These are phyloP conservation scores for Ooceraea biroi DNA, from an alignment of 1,140 invertebrate species.

Conservation along the genomic window DNA sequence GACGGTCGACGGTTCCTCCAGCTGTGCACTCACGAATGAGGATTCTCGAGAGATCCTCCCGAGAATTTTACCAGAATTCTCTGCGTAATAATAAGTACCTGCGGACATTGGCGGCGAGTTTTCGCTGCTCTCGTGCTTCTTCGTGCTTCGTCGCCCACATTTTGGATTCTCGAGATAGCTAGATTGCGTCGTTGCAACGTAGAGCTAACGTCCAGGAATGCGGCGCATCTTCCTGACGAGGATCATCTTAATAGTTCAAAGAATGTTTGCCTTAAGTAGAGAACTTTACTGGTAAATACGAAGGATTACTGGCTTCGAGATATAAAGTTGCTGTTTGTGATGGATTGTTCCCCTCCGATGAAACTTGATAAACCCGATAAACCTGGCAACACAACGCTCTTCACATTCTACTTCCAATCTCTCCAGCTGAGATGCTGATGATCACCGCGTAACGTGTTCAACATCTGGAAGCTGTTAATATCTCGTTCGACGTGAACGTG, in stretches of 20 bases:
- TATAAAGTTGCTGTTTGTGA: background rate
- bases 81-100: conserved; percentile 46
- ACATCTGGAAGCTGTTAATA: background rate
- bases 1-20: background rate
- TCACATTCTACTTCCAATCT: background rate
- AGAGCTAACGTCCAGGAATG: background rate
- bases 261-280: conserved; percentile 66
- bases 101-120: conserved; percentile 27
- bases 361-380: background rate
- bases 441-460: background rate
- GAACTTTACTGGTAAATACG: conserved; percentile 25
- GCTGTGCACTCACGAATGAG: background rate
- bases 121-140: conserved; percentile 20
- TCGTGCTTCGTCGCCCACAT: background rate
- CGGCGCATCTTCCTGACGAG: conserved; percentile 5
- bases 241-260: conserved; percentile 64
- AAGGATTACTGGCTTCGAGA: background rate
- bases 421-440: background rate
- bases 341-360: background rate
- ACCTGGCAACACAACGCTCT: background rate
- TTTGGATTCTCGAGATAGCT: conserved; percentile 42
- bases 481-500: background rate
- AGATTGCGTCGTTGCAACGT: conserved; percentile 19
- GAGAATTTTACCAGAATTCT: conserved; percentile 25
- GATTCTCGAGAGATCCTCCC: conserved; percentile 3